Base-by-base conservation (phyloP, 2,797 vertebrate species). In the Myotis planiceps region DNA sequence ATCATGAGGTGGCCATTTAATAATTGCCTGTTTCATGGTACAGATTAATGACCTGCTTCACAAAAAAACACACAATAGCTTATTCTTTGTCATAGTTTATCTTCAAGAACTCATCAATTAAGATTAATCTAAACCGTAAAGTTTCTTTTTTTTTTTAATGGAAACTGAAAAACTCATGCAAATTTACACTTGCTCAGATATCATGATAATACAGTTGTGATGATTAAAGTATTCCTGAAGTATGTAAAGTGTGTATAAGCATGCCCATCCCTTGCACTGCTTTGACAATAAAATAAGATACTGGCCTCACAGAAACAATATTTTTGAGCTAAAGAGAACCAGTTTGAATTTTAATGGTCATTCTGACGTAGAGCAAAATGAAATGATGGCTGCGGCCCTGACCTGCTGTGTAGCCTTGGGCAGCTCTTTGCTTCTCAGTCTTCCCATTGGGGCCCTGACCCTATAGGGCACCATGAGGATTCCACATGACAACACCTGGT, bases 331-430 rank as follows among this genome's bases (percentile, higher is more conserved):
- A 14, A 9, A n/a, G 25, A 42, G 5, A 55, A 29, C 32, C 8
- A 2, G 4, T n/a, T 1, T 23, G 5, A 23, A n/a, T 84, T 45
- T 21, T 34, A 32, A 47, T 9, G 5, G 37, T 68, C 25, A 10
- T 14, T 9, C 0, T 3, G 42, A 25, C 0, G 0, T 4, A 5
- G 21, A 68, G 32, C 0, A 39, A 58, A 49, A 25, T 47, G 42
- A n/a, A 69, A 16, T 21, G 0, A 1, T 4, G 16, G 18, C 16
- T 34, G 1, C 1, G 15, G 10, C 2, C 29, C 39, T 14, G 5
- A 25, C 4, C 19, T 9, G 9, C 18, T 5, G 5, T 0, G 0
- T 9, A 0, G 5, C 6, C 23, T 9, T 9, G 7, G 34, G 18
- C 27, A 51, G 8, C 23, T 21, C 34, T 53, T 19, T 0, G 9